A percentile compares a stretch with the other conserved stretches of the same genome.
Conservation (phyloP, 2,113 vertebrate species). For the Noctilio leporinus region DNA sequence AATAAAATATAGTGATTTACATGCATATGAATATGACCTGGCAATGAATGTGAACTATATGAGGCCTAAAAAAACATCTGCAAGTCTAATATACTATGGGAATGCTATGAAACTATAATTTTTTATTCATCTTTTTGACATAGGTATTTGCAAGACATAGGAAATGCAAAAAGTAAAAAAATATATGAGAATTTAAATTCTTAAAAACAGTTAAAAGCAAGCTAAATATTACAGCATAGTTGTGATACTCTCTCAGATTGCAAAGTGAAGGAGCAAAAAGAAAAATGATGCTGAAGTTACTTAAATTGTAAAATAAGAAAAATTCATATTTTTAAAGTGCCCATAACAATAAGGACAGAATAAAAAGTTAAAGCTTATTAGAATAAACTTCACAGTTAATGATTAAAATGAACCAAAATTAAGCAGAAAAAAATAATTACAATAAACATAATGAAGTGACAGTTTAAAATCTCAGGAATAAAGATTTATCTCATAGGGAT, state of each 20-base stretch:
- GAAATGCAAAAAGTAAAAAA: not conserved
- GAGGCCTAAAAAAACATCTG: not conserved
- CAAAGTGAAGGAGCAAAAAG: not conserved
- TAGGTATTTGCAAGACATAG: fast-evolving
- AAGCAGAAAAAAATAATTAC: not conserved
- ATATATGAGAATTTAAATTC: not conserved
- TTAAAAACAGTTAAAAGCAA: not conserved
- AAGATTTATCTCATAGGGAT: not conserved
- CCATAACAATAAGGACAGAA: not conserved
- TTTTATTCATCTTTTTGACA: not conserved
- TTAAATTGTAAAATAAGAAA: not conserved
- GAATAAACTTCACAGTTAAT: not conserved
- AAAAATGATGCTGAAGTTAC: not conserved
- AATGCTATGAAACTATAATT: no score
- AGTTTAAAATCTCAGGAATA: not conserved
- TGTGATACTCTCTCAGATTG: not conserved
- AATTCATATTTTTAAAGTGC: not conserved
- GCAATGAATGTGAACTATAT: not conserved
- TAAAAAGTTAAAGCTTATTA: not conserved
- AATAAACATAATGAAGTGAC: not conserved
- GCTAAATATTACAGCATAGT: not conserved
- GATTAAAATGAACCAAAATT: not conserved
- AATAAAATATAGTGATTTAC: not conserved
- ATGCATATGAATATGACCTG: not conserved
- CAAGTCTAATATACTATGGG: not conserved